These are phyloP conservation scores for Crocidura indochinensis DNA, from an alignment of 2,797 vertebrate genomes.

Conservation along the genomic window DNA sequence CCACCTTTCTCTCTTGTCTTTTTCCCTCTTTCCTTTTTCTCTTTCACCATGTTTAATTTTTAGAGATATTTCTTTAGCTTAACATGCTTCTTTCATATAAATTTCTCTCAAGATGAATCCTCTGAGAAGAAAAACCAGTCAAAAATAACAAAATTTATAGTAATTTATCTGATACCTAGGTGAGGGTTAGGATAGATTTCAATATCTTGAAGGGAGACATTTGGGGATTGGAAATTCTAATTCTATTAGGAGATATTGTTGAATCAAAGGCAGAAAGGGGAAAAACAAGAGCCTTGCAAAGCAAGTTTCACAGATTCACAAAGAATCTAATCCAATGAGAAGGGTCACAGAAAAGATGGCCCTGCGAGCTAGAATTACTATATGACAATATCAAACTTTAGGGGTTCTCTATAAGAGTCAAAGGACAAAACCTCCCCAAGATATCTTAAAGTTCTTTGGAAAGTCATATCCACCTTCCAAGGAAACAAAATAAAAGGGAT, in stretches of 20 bases:
- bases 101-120: slow-evolving; percentile 42
- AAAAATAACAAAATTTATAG: not conserved
- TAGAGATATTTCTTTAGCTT: slow-evolving; percentile 3
- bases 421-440: not conserved
- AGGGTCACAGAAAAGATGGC: not conserved
- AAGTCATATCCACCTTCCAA: not conserved
- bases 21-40: no score
- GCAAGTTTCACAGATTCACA: not conserved
- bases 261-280: not conserved
- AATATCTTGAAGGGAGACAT: not conserved
- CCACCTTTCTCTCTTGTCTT: no score
- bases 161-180: not conserved
- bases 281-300: not conserved
- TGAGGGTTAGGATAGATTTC: slow-evolving; percentile 12
- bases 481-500: slow-evolving; percentile 13
- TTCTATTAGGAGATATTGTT: slow-evolving; percentile 2
- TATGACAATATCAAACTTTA: not conserved
- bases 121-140: slow-evolving; percentile 47
- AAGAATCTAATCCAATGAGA: not conserved
- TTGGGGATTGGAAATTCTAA: not conserved
- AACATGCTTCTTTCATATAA: slow-evolving; percentile 60
- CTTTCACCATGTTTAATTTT: no score
- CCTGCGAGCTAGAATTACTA: not conserved
- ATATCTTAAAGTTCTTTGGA: not conserved
- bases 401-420: not conserved